Evolutionary conservation across 2,113 vertebrate species (phyloP), one percentile per base, ranked within the genome.

Genomic region (Calyptomena viridis): DNA sequence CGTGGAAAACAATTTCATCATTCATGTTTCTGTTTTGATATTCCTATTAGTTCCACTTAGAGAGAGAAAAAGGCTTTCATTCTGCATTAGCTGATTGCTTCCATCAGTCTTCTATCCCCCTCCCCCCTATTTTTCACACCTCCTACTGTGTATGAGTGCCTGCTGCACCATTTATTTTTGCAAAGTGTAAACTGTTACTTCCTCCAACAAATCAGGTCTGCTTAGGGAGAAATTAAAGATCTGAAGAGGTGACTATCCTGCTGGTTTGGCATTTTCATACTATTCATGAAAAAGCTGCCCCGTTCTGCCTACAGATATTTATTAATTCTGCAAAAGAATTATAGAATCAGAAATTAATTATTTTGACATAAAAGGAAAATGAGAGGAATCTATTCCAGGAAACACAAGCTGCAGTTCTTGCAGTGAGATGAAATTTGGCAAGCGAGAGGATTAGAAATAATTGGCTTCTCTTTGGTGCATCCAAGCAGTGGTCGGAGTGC

Each of bases 181-280:
- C 87, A 95, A 58, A 66, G 93, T 96, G 94, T 95, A 97, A 97
- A 96, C 97, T 97, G 96, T 93, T 95, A 96, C 93, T 97, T 97
- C 97, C 97, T 97, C 80, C 87, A 92, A 90, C 92, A 96, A 95
- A 96, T 97, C 94, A 95, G 79, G 78, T 89, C 91, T 93, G 55
- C 76, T 96, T 87, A 94, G 91, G 90, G 42, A 95, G 89, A 95
- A 95, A 95, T 96, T 88, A 89, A 81, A 96, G 89, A 95, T 84
- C 88, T 92, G 77, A 93, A 91, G 89, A 53, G 79, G 59, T 72
- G 55, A 84, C 64, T 6, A 5, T 96, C 91, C 89, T 91, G 82
- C 91, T 97, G 92, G n/a, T 90, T 77, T 10, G 55, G 88, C 72
- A 56, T 97, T 62, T 88, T 71, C 84, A 17, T 52, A 46, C 33